Percentiles rank a stretch among this genome's conserved stretches.
These are phyloP conservation scores for Eupsilia transversa DNA, from an alignment of 2,888 invertebrate species.

Conservation along the genomic window DNA sequence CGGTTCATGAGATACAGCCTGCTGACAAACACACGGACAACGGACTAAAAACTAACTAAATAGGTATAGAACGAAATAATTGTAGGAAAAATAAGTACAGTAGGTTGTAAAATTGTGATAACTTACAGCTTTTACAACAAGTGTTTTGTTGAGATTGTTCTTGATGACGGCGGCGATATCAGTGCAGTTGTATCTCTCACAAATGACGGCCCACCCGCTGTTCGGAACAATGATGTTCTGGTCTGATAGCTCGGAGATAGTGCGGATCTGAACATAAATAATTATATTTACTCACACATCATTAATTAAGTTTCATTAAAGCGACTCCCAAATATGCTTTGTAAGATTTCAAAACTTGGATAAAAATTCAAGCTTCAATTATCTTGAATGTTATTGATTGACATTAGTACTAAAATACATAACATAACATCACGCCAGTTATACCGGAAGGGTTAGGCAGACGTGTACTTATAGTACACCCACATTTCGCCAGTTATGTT, in stretches of 20 bases:
- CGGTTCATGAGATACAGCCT: no score
- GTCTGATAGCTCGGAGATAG: constrained; percentile 49
- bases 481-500: neutral
- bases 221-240: constrained; percentile 64
- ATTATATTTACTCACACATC: neutral
- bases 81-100: neutral
- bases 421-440: no score
- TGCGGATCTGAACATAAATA: constrained; percentile 60
- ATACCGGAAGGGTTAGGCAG: no score
- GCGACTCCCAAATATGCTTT: neutral
- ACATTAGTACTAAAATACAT: neutral
- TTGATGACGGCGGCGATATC: constrained; percentile 67
- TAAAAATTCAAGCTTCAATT: neutral
- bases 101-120: neutral
- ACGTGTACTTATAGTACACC: neutral
- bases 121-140: constrained; percentile 75
- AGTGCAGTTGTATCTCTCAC: constrained; percentile 75
- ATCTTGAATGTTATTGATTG: neutral
- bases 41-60: no score
- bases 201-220: constrained; percentile 72
- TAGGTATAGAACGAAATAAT: neutral
- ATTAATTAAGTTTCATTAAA: neutral
- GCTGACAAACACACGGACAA: no score
- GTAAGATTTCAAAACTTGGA: neutral
- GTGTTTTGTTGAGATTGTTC: constrained; percentile 73